Evolutionary conservation across 2,888 invertebrate genomes (phyloP).

Genomic region (Ephialtes manifestator): DNA sequence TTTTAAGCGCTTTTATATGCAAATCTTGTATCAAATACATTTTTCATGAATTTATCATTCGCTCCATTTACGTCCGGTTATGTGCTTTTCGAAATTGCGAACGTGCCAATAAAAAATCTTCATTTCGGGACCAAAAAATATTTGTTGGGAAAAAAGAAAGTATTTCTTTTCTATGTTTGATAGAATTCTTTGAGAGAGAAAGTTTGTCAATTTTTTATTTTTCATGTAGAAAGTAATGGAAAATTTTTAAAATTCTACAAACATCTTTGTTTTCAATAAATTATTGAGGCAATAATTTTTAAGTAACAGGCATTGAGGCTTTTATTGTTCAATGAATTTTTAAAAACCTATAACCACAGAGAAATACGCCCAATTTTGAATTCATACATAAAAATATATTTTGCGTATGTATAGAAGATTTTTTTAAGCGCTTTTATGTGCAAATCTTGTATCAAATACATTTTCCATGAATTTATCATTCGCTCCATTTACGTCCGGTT

Average conservation of each 20-base stretch:
- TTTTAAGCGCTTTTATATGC: neutral
- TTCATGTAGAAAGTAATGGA: too few species aligned
- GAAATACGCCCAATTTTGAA: neutral
- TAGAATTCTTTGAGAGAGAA: too few species aligned
- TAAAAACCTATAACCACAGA: neutral
- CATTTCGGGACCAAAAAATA: neutral
- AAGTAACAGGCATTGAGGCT: conserved; percentile 60
- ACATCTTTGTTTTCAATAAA: too few species aligned
- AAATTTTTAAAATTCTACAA: too few species aligned
- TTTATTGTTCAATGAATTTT: conserved; percentile 28
- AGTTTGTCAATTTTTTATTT: too few species aligned
- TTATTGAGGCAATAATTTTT: too few species aligned
- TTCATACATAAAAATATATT: neutral
- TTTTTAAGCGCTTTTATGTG: neutral
- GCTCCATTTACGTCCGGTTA: neutral
- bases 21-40: conserved; percentile 18
- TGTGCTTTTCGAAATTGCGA: conserved; percentile 17
- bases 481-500: conserved; percentile 1
- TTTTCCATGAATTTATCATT: conserved; percentile 1
- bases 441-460: conserved; percentile 15
- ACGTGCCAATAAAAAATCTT: neutral
- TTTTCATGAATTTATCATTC: conserved; percentile 4
- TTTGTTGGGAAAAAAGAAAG: neutral
- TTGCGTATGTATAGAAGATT: neutral
- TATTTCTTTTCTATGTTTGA: too few species aligned